Evolutionary conservation across 1,140 invertebrate species (phyloP).

Genomic region (Drosophila orena): DNA sequence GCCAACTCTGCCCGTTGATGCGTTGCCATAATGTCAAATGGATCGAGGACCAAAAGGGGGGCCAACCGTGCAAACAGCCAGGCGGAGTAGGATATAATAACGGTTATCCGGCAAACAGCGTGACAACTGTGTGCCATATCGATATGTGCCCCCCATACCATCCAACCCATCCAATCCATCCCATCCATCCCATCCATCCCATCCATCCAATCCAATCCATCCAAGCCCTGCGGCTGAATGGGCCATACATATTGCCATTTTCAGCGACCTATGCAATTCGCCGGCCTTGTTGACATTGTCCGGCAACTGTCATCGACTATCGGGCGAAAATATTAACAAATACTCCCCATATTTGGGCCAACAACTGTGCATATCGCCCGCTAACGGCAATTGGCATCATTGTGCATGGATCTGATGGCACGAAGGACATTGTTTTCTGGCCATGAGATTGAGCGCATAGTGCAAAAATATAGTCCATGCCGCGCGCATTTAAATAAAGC

Average conservation of each 20-base stretch:
- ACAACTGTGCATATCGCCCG: constrained; percentile 14
- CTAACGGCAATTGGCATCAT: constrained; percentile 3
- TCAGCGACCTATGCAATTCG: constrained; percentile 52
- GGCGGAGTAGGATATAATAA: constrained; percentile 65
- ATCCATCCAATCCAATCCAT: neutral
- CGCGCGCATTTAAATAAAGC: neutral
- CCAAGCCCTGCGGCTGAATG: constrained; percentile 7
- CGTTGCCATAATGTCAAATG: constrained; percentile 75
- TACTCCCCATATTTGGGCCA: constrained; percentile 35
- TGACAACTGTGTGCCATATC: constrained; percentile 44
- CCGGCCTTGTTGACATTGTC: constrained; percentile 65
- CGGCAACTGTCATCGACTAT: constrained; percentile 50
- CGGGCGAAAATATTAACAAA: constrained; percentile 70
- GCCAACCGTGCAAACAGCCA: constrained; percentile 21
- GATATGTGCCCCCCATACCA: neutral
- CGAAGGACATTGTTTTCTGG: neutral
- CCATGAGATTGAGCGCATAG: neutral
- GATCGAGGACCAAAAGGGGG: constrained; percentile 36
- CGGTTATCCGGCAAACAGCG: constrained; percentile 65
- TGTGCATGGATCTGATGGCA: constrained; percentile 17
- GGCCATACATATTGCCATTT: constrained; percentile 43
- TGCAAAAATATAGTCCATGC: neutral
- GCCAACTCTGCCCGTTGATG: constrained; percentile 45
- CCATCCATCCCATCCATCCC: neutral
- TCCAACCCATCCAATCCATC: no score